Base-by-base conservation (phyloP, 2,888 invertebrate genomes). In the Rosalia funebris region DNA sequence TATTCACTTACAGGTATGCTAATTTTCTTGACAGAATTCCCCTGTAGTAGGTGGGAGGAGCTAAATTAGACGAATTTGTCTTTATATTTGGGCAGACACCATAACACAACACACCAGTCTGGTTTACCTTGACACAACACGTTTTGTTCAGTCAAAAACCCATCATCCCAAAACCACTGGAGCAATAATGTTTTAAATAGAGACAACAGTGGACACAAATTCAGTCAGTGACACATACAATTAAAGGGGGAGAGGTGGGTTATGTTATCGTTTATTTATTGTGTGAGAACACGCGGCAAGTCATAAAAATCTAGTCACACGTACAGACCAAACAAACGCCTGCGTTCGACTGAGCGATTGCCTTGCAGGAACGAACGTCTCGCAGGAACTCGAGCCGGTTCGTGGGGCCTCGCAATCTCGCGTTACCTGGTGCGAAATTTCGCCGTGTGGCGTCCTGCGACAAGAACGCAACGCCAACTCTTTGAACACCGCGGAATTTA, bases 401-500 rank as follows among this genome's bases (percentile, higher is more conserved):
- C 66, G 66, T 60, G 11, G 48, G 48, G 36, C 12, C 44, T 54
- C 63, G 63, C 60, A 36, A 48, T 15, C 36, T 39, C 37, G 47
- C 71, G 70, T 70, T 76, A 72, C 77, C 76, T 71, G 77, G 76
- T 70, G 72, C 68, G 42, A 47, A 58, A 57, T 62, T 60, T 54
- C 36, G 60, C 68, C 67, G 71, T 62, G 63, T 57, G 71, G 65
- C 70, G 72, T 60, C 66, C 53, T 62, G 58, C 65, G 68, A 60
- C 69, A 62, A 71, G 71, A 66, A 68, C 72, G 71, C 70, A 72
- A 72, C 71, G 74, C 71, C 70, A 70, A 66, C 76, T 71, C 74
- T 73, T 72, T 66, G 75, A 74, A 73, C 71, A 69, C 68, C 70
- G 73, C 70, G 70, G 75, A 77, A 77, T 77, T 76, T 74, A 76